A percentile compares a stretch with the other conserved stretches of the same genome.
Evolutionary conservation across 1,140 invertebrate species (phyloP).

Genomic region (Doryteuthis pealeii): DNA sequence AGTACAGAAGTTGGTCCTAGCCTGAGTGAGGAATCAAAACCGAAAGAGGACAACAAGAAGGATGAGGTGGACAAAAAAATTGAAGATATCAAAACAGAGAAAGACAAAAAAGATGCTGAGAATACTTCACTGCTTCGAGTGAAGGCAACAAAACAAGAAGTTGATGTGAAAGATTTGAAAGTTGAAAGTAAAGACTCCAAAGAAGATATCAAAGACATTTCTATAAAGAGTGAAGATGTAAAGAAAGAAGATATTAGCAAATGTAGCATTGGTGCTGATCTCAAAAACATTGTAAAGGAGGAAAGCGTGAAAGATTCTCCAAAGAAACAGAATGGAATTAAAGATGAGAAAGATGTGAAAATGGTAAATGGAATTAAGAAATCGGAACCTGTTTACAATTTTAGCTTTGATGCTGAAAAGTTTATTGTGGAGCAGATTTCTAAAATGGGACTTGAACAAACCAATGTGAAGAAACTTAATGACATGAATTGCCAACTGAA

Average conservation of each 20-base stretch:
- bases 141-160: not conserved
- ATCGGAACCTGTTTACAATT: conserved; percentile 22
- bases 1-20: no score
- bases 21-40: no score
- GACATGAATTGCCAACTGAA: conserved; percentile 20
- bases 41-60: no score
- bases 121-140: no score
- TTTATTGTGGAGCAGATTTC: conserved; percentile 19
- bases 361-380: not conserved
- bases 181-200: not conserved
- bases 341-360: not conserved
- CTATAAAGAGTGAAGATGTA: not conserved
- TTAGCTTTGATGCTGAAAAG: conserved; percentile 27
- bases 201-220: not conserved
- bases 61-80: not conserved
- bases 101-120: not conserved
- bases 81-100: not conserved
- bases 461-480: conserved; percentile 18
- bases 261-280: no score
- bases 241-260: not conserved
- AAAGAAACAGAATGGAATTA: not conserved
- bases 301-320: not conserved
- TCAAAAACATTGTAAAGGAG: not conserved
- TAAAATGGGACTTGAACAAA: conserved; percentile 21
- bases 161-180: not conserved